These are phyloP conservation scores for Elgaria multicarinata DNA, from an alignment of 2,113 vertebrate species.

Conservation along the genomic window DNA sequence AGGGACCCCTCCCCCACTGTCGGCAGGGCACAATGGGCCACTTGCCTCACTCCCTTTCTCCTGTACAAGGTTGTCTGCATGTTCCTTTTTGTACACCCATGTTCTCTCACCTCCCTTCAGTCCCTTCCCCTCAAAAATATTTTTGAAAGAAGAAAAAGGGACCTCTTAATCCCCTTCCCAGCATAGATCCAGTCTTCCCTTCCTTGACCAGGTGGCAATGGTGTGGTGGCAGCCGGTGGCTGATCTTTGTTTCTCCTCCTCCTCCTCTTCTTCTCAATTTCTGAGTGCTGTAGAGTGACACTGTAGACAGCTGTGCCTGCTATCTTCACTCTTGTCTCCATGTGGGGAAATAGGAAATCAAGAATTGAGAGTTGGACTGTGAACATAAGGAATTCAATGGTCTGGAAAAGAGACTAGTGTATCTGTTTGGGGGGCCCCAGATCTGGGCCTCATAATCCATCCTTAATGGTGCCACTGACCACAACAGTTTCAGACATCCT, in stretches of 20 bases:
- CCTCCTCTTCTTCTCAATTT: not conserved
- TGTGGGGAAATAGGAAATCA: not conserved
- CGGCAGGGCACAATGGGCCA: no score
- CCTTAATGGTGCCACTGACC: no score
- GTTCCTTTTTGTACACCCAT: not conserved
- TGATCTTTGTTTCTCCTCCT: no score
- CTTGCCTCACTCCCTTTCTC: no score
- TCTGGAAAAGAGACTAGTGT: not conserved
- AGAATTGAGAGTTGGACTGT: not conserved
- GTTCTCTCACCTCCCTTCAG: not conserved
- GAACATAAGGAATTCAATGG: no score
- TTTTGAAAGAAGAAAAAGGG: no score
- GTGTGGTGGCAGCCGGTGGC: no score
- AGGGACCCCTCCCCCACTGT: no score
- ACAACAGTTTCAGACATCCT: not conserved
- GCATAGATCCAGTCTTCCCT: no score
- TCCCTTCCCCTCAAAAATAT: not conserved
- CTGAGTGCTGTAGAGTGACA: not conserved
- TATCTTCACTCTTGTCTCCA: not conserved
- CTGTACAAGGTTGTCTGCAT: not conserved
- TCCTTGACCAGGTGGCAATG: no score
- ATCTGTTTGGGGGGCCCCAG: not conserved
- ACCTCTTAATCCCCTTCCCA: no score
- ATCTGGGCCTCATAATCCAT: not conserved
- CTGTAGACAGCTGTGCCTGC: not conserved